Base-by-base conservation (phyloP, 53 echinoderm and acorn worm species). In the Actinopyga echinites region DNA sequence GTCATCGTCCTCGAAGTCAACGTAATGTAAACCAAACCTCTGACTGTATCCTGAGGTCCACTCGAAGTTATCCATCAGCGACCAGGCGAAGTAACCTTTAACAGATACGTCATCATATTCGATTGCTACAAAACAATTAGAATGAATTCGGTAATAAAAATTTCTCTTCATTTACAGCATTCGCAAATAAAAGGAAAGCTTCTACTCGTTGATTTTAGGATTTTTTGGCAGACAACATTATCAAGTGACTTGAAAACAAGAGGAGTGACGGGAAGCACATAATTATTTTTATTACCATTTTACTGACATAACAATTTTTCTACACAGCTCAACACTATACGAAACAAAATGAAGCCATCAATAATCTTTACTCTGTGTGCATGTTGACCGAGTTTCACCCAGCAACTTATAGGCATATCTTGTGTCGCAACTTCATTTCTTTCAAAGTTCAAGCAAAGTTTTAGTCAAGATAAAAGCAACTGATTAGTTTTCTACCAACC, bases 51-150 rank as follows among this genome's bases (percentile, higher is more conserved):
- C 95, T 23, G 95, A 93, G 1, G 95, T 87, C 95, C 95, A 95
- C 31, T 95, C 95, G 36, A 95, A 93, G 85, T 95, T 95, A 80
- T 95, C 95, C 95, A 95, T 89, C 40, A 95, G 85, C 8, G 95
- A 95, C 95, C 95, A 95, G 37, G 95, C 95, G 63, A 93, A 93
- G 75, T 95, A 95, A 21, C 93, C 95, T 55, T 54, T 77, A 28
- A 95, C 87, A 20, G 93, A 83, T 4, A 82, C 89, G 19, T 77
- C 90, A 61, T 95, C 93, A 4, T 84, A 30, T 13, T 23, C 44
- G 57, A 83, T 58, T 19, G 95, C 95, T 95, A 60, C 12, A 33
- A 6, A 74, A 32, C 22, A n/a, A 75, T 42, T 29, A 13, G 77
- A 85, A 74, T 4, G 40, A 0, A 40, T 40, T 40, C 8, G 10